Conservation (phyloP, 2,113 vertebrate genomes). For the Lophochroa leadbeateri region DNA sequence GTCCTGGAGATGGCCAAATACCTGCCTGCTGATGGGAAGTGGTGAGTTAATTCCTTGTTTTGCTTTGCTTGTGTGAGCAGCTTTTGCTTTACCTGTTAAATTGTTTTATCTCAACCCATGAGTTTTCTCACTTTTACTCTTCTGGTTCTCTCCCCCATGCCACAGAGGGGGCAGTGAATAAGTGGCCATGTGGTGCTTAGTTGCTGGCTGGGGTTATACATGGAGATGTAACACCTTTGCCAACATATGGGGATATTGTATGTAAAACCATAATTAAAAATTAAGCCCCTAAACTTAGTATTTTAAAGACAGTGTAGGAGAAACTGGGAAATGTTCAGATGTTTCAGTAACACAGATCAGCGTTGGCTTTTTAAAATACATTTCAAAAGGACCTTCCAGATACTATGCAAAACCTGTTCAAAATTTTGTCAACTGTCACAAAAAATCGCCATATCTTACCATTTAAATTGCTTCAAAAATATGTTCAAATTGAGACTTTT, state of each 20-base stretch:
- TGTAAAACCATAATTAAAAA: background rate
- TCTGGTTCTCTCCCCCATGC: background rate
- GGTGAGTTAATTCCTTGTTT: background rate
- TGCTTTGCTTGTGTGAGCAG: background rate
- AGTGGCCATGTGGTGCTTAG: background rate
- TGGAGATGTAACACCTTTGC: background rate
- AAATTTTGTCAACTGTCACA: background rate
- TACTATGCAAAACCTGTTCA: background rate
- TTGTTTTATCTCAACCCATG: background rate
- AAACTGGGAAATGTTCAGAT: background rate
- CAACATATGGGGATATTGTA: background rate
- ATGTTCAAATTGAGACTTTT: conserved; percentile 98
- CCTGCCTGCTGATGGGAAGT: background rate
- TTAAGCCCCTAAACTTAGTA: background rate
- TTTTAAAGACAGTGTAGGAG: background rate
- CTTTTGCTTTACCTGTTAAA: background rate
- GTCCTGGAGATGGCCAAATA: background rate
- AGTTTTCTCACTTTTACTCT: background rate
- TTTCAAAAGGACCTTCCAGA: background rate
- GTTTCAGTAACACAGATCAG: background rate
- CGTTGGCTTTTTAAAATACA: background rate
- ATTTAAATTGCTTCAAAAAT: conserved; percentile 97
- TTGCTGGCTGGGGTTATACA: background rate
- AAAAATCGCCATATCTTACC: conserved; percentile 76
- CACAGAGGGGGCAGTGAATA: background rate